Conservation (phyloP, 2,797 vertebrate genomes). For the Alosa sapidissima region DNA sequence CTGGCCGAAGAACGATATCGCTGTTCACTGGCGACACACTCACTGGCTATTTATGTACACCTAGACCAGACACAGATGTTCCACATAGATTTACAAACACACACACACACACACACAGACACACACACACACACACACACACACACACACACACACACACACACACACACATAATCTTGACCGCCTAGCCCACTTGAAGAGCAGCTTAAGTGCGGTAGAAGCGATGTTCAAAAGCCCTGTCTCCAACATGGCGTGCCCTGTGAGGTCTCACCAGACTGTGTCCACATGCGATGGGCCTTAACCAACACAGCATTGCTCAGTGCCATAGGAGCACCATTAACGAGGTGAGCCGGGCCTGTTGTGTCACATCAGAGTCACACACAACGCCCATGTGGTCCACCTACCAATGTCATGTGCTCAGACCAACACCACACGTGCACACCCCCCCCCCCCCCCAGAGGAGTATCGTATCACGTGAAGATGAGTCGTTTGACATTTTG, state of each 20-base stretch:
- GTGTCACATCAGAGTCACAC: background rate
- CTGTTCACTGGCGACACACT: background rate
- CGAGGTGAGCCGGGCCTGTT: background rate
- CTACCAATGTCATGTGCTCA: background rate
- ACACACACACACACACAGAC: background rate
- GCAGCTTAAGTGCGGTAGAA: background rate
- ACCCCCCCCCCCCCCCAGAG: no score
- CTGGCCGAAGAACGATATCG: background rate
- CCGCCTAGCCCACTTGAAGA: background rate
- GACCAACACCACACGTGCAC: background rate
- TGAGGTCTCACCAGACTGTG: background rate
- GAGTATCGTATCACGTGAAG: no score
- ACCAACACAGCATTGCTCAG: background rate
- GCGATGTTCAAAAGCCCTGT: background rate
- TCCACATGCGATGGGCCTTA: background rate
- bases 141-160: constrained; percentile 2
- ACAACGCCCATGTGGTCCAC: background rate
- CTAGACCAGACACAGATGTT: background rate
- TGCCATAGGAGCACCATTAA: background rate
- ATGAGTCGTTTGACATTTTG: no score
- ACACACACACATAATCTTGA: background rate
- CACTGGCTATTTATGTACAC: constrained; percentile 29
- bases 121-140: constrained; percentile 16
- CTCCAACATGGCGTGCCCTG: background rate
- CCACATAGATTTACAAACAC: background rate